Conservation (phyloP, 2,113 vertebrate species). For the Psittacara wagleri region DNA sequence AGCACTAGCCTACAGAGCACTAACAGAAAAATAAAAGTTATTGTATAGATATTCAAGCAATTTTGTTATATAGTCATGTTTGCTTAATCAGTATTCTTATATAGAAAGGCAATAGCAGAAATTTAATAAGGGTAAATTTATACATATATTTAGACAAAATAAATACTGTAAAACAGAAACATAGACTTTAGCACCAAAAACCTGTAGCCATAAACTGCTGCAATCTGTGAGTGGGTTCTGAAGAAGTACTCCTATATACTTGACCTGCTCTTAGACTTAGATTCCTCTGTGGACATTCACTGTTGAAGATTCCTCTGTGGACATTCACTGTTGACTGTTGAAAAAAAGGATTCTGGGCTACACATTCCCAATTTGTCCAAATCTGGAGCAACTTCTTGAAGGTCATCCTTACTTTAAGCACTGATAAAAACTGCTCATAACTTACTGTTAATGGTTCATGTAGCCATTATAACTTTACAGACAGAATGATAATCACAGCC, state of each 20-base stretch:
- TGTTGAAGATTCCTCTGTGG: neutral
- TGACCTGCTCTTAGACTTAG: neutral
- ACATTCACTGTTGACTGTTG: neutral
- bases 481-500: neutral
- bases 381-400: neutral
- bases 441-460: neutral
- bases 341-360: neutral
- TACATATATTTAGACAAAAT: neutral
- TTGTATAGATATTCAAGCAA: neutral
- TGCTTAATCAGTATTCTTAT: neutral
- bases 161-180: neutral
- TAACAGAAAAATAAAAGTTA: neutral
- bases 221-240: neutral
- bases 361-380: neutral
- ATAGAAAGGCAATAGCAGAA: neutral
- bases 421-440: neutral
- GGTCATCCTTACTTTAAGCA: neutral
- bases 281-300: neutral
- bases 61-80: neutral
- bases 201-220: neutral
- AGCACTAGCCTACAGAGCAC: neutral
- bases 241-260: neutral
- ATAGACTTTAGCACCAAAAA: neutral
- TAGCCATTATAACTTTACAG: neutral
- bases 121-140: neutral